These are phyloP conservation scores for Anabas testudineus DNA, from an alignment of 2,797 vertebrate species.

Conservation along the genomic window DNA sequence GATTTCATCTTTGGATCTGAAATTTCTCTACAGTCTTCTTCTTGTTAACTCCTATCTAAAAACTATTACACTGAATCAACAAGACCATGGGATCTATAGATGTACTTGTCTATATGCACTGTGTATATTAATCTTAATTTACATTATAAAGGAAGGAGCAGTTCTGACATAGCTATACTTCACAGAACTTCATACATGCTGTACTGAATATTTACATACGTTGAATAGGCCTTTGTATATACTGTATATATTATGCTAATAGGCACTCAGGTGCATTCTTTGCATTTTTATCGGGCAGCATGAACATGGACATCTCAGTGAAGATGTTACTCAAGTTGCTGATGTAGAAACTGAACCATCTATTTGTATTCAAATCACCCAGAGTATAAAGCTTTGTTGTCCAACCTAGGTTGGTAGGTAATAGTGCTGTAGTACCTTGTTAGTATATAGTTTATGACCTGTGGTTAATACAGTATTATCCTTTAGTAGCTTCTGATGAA, in stretches of 20 bases:
- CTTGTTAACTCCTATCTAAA: slow-evolving; percentile 20
- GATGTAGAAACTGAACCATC: slow-evolving; percentile 5
- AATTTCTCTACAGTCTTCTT: neutral
- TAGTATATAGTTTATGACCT: neutral
- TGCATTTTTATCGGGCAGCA: slow-evolving; percentile 50
- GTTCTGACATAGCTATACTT: slow-evolving; percentile 6
- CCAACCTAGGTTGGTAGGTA: no score
- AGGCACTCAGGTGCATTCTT: slow-evolving; percentile 20
- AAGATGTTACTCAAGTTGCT: slow-evolving; percentile 23
- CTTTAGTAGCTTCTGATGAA: slow-evolving; percentile 15
- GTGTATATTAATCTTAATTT: slow-evolving; percentile 32
- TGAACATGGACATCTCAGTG: slow-evolving; percentile 15
- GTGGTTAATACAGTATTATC: neutral
- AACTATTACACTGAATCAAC: neutral
- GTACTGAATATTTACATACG: slow-evolving; percentile 54
- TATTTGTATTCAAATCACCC: slow-evolving; percentile 28
- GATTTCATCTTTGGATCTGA: slow-evolving; percentile 1
- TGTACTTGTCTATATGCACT: neutral
- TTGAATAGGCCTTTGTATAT: slow-evolving; percentile 28
- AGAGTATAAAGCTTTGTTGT: neutral
- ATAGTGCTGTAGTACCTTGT: neutral
- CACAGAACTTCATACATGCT: slow-evolving; percentile 29
- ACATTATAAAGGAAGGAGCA: slow-evolving; percentile 38
- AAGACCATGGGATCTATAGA: slow-evolving; percentile 8
- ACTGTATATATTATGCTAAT: slow-evolving; percentile 45